Base-by-base conservation (phyloP, 2,888 invertebrate species). In the Tineola bisselliella region DNA sequence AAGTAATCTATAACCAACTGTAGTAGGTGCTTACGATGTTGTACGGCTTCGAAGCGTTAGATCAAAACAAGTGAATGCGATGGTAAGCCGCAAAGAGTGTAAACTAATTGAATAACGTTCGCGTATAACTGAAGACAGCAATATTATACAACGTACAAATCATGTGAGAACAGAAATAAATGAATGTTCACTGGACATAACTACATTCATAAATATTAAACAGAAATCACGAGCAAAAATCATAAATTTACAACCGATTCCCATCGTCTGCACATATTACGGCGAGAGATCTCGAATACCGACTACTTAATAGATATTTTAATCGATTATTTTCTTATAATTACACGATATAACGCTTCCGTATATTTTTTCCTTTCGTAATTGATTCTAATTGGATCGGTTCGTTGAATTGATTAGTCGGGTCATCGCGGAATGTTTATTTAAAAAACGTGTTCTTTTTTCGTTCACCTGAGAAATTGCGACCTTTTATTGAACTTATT, bases 351-450 rank as follows among this genome's bases (percentile, higher is more conserved):
- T 62, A 63, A 64, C 66, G 73, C 79, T 84, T 86, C 86, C 84
- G 83, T 79, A 80, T 80, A 68, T 71, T 81, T 80, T 79, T 74
- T 25, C n/a, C 54, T 11, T 25, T 72, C 72, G 73, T 78, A 76
- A 80, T 80, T 71, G 75, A 71, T 72, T 71, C 65, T 76, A 76
- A 77, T 79, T 72, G 64, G 68, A 66, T 38, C 66, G 66, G 69
- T 79, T 77, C 75, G 70, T 65, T 76, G 80, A 77, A 81, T 76
- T 73, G 63, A 77, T 82, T 79, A 76, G 54, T 19, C 54, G 54
- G 54, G 54, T 64, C 62, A 64, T 63, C 10, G 10, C 3, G 3
- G 38, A 38, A n/a, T 38, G n/a, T 38, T 38, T 38, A 12, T 38
- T 25, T 25, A 25, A 25, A 25, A 25, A 25, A 25, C 25, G 6